These are phyloP conservation scores for Lindbergichthys nudifrons DNA, from an alignment of 2,797 vertebrate species.

Conservation along the genomic window DNA sequence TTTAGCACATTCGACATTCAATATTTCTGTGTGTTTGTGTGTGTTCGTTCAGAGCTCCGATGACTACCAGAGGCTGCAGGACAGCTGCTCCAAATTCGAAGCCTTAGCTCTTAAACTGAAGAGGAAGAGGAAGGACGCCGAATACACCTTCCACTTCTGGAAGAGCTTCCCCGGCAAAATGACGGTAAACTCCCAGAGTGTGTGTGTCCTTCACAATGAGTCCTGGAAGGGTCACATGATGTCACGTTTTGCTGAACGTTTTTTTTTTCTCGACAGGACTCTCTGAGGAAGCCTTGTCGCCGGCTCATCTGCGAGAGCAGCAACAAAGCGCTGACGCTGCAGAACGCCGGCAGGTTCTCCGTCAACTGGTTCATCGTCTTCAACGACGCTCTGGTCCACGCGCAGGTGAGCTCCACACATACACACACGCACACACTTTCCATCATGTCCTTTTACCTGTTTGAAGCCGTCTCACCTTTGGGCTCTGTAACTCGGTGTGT, in stretches of 20 bases:
- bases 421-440: not conserved
- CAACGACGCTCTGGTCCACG: constrained; percentile 93
- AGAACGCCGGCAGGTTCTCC: constrained; percentile 94
- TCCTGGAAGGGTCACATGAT: constrained; percentile 2
- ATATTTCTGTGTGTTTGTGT: constrained; percentile 19
- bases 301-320: constrained; percentile 95
- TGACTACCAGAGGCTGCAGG: constrained; percentile 94
- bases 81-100: constrained; percentile 91
- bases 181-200: constrained; percentile 84
- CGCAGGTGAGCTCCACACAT: constrained; percentile 86
- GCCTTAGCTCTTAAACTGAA: constrained; percentile 88
- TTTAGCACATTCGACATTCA: not conserved
- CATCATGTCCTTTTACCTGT: not conserved
- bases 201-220: too few species aligned
- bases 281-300: constrained; percentile 90
- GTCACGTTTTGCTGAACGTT: constrained; percentile 3
- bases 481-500: constrained; percentile 54
- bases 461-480: constrained; percentile 22
- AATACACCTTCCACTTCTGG: constrained; percentile 95
- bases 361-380: constrained; percentile 98
- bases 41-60: constrained; percentile 81
- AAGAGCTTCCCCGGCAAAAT: constrained; percentile 98
- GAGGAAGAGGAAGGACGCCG: constrained; percentile 92
- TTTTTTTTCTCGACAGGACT: constrained; percentile 85
- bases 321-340: constrained; percentile 91